Conservation (phyloP, 2,113 vertebrate species). For the Petrocephalus microphthalmus region DNA sequence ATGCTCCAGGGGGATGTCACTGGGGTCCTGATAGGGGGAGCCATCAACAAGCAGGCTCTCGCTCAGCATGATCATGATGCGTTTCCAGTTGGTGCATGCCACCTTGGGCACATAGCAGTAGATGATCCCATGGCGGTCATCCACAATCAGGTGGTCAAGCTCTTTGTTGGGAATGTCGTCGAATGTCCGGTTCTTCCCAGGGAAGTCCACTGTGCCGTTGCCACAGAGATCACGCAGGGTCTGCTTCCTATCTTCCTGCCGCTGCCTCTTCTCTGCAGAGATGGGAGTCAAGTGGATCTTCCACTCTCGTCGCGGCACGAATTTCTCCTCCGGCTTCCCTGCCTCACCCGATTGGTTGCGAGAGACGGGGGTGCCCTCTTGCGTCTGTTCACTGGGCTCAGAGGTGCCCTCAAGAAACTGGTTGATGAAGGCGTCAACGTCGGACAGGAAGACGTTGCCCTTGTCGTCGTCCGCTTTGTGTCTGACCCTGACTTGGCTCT, state of each 20-base stretch:
- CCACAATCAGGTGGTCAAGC: constrained; percentile 91
- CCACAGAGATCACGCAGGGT: constrained; percentile 69
- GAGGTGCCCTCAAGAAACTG: constrained; percentile 66
- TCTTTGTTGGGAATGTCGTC: constrained; percentile 96
- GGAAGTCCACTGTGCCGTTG: constrained; percentile 74
- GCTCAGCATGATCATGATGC: constrained; percentile 92
- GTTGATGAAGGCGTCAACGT: constrained; percentile 79
- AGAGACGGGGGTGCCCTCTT: constrained; percentile 37
- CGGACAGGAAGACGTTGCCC: constrained; percentile 55
- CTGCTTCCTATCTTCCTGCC: constrained; percentile 70
- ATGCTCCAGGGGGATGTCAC: constrained; percentile 74
- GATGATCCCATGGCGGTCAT: constrained; percentile 89
- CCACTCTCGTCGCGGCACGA: constrained; percentile 81
- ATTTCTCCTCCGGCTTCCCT: constrained; percentile 66
- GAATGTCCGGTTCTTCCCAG: constrained; percentile 83
- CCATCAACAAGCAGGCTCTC: constrained; percentile 80
- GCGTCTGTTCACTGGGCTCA: constrained; percentile 58
- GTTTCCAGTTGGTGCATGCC: constrained; percentile 96
- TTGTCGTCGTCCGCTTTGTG: constrained; percentile 12
- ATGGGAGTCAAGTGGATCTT: constrained; percentile 65
- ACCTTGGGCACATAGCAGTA: constrained; percentile 98
- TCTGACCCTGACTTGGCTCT: constrained; percentile 31
- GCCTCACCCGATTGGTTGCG: constrained; percentile 57
- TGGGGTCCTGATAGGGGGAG: constrained; percentile 74
- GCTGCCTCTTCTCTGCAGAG: constrained; percentile 60